Base-by-base conservation (phyloP, 2,888 invertebrate genomes). In the Tinea trinotella region DNA sequence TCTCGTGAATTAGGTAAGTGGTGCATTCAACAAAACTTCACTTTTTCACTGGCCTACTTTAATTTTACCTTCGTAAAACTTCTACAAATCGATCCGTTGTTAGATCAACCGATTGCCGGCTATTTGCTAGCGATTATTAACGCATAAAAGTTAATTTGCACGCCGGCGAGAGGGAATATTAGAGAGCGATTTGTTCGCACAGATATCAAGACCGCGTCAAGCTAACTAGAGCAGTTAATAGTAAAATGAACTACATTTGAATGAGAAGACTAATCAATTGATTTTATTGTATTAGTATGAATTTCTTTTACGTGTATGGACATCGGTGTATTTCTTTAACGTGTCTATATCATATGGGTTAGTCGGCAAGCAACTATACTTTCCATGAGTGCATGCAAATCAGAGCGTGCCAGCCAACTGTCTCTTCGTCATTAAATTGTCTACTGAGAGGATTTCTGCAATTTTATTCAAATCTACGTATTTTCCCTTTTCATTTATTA, bases 1-100 rank as follows among this genome's bases (percentile, higher is more conserved):
- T 85, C 81, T 82, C 82, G 68, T 76, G 76, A 80, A 76, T 79
- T 76, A 67, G 77, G 76, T 83, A 83, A 84, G 75, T 82, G 75
- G 79, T 78, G 77, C 78, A 76, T 76, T 82, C 74, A 75, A 72
- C 74, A 75, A 84, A 80, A 78, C 79, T 80, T 82, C 81, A 78
- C 83, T 82, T 81, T 82, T 83, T 71, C 75, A 68, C 70, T 65
- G 74, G 59, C 66, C 76, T 63, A 76, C 72, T 76, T 77, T 67
- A 60, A 60, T n/a, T 60, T 60, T 49, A 55, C 57, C 46, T 19
- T 46, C 58, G 55, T 58, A 65, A 66, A 66, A 67, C 71, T 46
- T 19, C 68, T 68, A 66, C 68, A 65, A 68, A 75, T 69, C 64
- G 61, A 56, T 62, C 54, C 54, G 54, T 56, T 65, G 48, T 19